A percentile compares a stretch with the other conserved stretches of the same genome.
Conservation (phyloP, 2,888 invertebrate species). For the Drosophila histrio region DNA sequence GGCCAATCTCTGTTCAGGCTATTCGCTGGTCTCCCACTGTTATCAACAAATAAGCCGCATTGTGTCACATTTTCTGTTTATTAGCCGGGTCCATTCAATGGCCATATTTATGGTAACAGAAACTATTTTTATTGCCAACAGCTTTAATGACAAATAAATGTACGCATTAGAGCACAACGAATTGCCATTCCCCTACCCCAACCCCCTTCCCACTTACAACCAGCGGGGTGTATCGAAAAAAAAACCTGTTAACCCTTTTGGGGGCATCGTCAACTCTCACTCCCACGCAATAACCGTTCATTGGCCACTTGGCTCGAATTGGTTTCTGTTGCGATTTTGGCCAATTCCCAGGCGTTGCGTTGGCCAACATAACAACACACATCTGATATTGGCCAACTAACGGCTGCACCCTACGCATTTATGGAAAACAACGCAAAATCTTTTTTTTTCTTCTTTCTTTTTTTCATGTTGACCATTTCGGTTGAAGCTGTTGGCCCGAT, state of each 20-base stretch:
- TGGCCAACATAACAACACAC: slow-evolving; percentile 4
- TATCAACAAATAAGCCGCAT: slow-evolving; percentile 74
- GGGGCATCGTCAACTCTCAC: slow-evolving; percentile 25
- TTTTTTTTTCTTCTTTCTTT: neutral
- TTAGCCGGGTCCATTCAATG: slow-evolving; percentile 40
- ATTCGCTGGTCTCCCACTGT: slow-evolving; percentile 63
- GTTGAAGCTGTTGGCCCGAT: neutral
- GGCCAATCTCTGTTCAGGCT: slow-evolving; percentile 57
- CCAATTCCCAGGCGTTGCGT: slow-evolving; percentile 52
- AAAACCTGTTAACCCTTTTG: slow-evolving; percentile 68
- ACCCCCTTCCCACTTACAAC: no score
- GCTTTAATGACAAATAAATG: slow-evolving; percentile 62
- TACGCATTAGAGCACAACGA: slow-evolving; percentile 48
- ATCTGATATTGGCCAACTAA: slow-evolving; percentile 27
- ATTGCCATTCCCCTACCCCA: slow-evolving; percentile 21
- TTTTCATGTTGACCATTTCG: slow-evolving; percentile 19
- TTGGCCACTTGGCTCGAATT: slow-evolving; percentile 42
- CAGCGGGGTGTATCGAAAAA: neutral
- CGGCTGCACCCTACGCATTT: slow-evolving; percentile 50
- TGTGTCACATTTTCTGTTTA: slow-evolving; percentile 72
- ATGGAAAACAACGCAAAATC: slow-evolving; percentile 31
- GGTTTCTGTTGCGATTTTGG: slow-evolving; percentile 8
- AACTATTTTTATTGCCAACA: slow-evolving; percentile 58
- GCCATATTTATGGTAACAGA: slow-evolving; percentile 64
- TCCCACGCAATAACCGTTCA: slow-evolving; percentile 41